These are phyloP conservation scores for Stichopus horrens DNA, from an alignment of 53 echinoderm and acorn worm genomes.

Conservation along the genomic window DNA sequence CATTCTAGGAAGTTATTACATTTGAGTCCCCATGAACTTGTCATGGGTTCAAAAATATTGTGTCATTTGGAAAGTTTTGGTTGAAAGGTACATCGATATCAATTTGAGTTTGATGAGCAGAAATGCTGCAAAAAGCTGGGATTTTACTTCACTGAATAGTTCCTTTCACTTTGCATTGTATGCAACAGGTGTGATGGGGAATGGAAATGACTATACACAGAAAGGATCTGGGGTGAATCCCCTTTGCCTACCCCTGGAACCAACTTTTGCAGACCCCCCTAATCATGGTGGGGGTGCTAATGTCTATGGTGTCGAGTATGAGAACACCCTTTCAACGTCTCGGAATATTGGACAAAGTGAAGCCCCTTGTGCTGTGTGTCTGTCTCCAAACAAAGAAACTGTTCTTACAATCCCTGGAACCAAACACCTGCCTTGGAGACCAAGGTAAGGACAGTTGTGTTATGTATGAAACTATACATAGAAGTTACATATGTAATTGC, in stretches of 20 bases:
- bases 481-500: too few species aligned
- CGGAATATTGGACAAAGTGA: background rate
- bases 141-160: too few species aligned
- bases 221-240: too few species aligned
- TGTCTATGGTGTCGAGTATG: background rate
- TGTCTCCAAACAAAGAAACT: background rate
- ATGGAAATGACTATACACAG: background rate
- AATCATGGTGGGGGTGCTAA: background rate
- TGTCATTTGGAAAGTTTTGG: too few species aligned
- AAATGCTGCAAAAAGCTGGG: too few species aligned
- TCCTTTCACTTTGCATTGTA: background rate
- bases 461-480: too few species aligned
- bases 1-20: too few species aligned
- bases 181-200: background rate
- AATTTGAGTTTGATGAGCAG: too few species aligned
- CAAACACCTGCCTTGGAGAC: background rate
- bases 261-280: background rate
- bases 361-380: background rate
- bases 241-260: background rate
- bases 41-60: too few species aligned
- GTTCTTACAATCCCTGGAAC: conserved; percentile 32
- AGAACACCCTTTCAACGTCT: background rate
- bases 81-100: too few species aligned
- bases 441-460: too few species aligned
- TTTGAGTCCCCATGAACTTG: too few species aligned